A percentile compares a stretch with the other conserved stretches of the same genome.
phyloP scores from a whole-genome alignment of 2,113 vertebrate genomes.

The Danio rerio region DNA sequence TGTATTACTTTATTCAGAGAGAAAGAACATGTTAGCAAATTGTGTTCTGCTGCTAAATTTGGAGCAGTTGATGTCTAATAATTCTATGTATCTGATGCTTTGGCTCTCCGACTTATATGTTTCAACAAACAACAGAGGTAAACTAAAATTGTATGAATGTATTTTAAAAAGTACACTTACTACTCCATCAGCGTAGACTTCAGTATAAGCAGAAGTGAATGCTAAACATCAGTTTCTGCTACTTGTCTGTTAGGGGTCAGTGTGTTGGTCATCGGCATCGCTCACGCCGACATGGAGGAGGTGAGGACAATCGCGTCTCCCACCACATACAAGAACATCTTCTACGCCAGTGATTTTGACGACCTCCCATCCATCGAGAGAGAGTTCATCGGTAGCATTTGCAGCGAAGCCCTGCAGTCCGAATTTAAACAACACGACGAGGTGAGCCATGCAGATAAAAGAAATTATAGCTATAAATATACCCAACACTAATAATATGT shows the following conservation, averaged over 20 bases:
- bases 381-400: conserved; percentile 83
- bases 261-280: conserved; percentile 83
- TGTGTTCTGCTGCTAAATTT: too few relatives aligned
- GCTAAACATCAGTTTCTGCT: not conserved
- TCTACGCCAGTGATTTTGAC: conserved; percentile 80
- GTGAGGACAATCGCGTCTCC: conserved; percentile 79
- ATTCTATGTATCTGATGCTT: too few relatives aligned
- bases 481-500: not conserved
- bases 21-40: too few relatives aligned
- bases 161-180: not conserved
- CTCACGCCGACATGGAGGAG: conserved; percentile 80
- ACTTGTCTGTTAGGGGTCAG: conserved; percentile 78
- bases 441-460: not conserved
- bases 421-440: conserved; percentile 69
- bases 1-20: too few relatives aligned
- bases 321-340: conserved; percentile 79
- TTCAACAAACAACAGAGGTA: too few relatives aligned
- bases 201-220: too few relatives aligned
- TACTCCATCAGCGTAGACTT: not conserved
- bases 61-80: too few relatives aligned
- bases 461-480: not conserved
- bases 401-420: conserved; percentile 72
- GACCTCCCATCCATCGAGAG: conserved; percentile 82
- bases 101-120: too few relatives aligned
- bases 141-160: too few relatives aligned